Evolutionary conservation across 2,113 vertebrate species (phyloP).

Genomic region (Vidua chalybeata): DNA sequence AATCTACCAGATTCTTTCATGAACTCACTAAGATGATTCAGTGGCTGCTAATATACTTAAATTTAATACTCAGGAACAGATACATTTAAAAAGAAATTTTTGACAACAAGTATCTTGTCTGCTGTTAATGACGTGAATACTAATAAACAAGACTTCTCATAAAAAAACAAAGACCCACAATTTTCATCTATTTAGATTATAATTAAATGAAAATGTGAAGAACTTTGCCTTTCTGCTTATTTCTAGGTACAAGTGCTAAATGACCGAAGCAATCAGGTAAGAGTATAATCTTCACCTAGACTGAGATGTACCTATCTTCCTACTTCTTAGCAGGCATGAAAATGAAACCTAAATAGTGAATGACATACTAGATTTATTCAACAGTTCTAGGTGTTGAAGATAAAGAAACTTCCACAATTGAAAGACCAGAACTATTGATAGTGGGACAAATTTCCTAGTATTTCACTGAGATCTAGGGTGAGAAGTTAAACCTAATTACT

Average conservation of each 20-base stretch:
- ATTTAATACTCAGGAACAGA: not conserved
- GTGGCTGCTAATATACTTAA: not conserved
- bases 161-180: not conserved
- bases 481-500: not conserved
- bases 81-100: not conserved
- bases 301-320: not conserved
- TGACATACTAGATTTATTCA: not conserved
- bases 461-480: not conserved
- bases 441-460: not conserved
- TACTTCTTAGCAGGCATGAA: not conserved
- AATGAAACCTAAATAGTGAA: not conserved
- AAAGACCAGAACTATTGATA: not conserved
- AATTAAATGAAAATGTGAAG: not conserved
- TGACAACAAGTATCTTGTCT: not conserved
- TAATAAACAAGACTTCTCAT: not conserved
- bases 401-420: not conserved
- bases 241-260: not conserved
- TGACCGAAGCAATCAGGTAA: not conserved
- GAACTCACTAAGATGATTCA: not conserved
- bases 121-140: not conserved
- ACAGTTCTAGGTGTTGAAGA: not conserved
- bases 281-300: not conserved
- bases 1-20: not conserved
- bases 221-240: not conserved
- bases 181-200: not conserved